These are phyloP conservation scores for Verasper variegatus DNA, from an alignment of 2,113 vertebrate genomes.

Conservation along the genomic window DNA sequence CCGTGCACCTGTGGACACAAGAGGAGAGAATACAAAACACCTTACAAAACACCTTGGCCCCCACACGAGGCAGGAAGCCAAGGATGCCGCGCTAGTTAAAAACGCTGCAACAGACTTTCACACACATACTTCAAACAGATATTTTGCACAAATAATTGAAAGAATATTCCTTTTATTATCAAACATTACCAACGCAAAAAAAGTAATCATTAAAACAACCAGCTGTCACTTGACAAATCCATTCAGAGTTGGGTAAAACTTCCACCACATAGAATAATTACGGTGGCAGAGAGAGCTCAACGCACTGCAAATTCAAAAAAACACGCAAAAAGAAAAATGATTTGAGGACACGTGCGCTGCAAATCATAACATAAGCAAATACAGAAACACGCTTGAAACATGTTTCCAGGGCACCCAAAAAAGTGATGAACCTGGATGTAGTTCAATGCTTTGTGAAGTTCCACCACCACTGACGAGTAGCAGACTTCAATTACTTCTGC, in stretches of 20 bases:
- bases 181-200: conserved; percentile 47
- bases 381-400: too few species aligned
- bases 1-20: conserved; percentile 80
- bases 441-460: too few species aligned
- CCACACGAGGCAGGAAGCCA: conserved; percentile 39
- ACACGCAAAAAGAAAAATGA: too few species aligned
- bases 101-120: conserved; percentile 9
- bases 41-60: conserved; percentile 58
- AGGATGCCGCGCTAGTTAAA: conserved; percentile 9
- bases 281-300: too few species aligned
- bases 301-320: too few species aligned
- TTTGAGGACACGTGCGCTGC: too few species aligned
- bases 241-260: conserved; percentile 49
- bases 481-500: too few species aligned
- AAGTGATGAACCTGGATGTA: too few species aligned
- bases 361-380: too few species aligned
- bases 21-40: conserved; percentile 70
- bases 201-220: conserved; percentile 38
- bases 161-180: conserved; percentile 61
- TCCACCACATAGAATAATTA: conserved; percentile 40
- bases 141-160: conserved; percentile 38
- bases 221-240: conserved; percentile 51
- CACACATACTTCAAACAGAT: conserved; percentile 24
- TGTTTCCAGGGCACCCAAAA: too few species aligned
- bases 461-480: too few species aligned